A percentile compares a stretch with the other conserved stretches of the same genome.
Conservation (phyloP, 2,888 invertebrate species). For the Noctua janthina region DNA sequence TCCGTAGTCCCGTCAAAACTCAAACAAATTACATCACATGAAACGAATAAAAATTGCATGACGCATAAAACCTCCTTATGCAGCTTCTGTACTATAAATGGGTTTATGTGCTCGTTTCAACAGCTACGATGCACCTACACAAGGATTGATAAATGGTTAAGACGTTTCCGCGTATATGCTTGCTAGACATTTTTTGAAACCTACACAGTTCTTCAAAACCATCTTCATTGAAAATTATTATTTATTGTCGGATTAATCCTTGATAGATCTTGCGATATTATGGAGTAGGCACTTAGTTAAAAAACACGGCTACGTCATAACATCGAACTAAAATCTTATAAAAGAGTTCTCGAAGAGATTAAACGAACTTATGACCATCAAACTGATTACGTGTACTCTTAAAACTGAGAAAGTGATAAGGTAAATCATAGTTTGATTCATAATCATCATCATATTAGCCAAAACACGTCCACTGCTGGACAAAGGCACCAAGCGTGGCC, state of each 20-base stretch:
- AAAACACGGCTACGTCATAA: neutral
- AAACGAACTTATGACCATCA: no score
- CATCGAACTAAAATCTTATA: no score
- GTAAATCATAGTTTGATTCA: neutral
- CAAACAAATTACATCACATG: constrained; percentile 47
- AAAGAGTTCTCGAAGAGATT: no score
- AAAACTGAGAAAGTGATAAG: neutral
- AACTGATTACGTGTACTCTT: neutral
- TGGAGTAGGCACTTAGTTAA: neutral
- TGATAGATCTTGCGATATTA: neutral
- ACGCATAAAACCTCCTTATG: constrained; percentile 49
- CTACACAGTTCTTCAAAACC: constrained; percentile 13
- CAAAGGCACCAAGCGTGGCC: no score
- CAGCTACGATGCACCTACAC: constrained; percentile 58
- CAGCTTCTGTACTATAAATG: constrained; percentile 42
- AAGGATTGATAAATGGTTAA: constrained; percentile 15
- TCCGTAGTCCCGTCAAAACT: neutral
- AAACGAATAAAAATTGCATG: constrained; percentile 36
- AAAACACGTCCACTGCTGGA: neutral
- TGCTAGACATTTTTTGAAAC: constrained; percentile 12
- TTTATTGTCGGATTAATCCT: neutral
- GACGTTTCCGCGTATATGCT: constrained; percentile 42
- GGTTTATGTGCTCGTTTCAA: constrained; percentile 36
- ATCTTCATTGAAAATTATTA: neutral
- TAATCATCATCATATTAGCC: neutral